Base-by-base conservation (phyloP, 2,888 invertebrate genomes). In the Andrena dorsata region DNA sequence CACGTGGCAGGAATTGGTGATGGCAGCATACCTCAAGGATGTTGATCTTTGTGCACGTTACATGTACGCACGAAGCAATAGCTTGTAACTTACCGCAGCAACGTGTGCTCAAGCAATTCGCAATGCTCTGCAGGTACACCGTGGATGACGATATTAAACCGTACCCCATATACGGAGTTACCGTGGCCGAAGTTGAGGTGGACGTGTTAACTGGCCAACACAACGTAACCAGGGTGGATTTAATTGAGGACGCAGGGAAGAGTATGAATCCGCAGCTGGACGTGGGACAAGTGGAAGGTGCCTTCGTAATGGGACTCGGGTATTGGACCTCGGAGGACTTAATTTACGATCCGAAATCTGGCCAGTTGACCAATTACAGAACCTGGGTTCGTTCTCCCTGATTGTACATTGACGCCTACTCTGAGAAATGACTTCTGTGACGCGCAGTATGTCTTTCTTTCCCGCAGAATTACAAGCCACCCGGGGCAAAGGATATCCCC, bases 181-280 rank as follows among this genome's bases (percentile, higher is more conserved):
- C 95, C 7, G 95, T 96, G 1, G 93, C 96, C 2, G 98, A 98
- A 93, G 95, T 97, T 0, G 97, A 97, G 93, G 93, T 98, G 0
- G 98, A 98, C 92, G 94, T 97, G 16, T 94, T 98, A 32, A 97
- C 97, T 0, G 98, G 98, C 8, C 96, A 97, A 91, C 96, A 96
- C 90, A 94, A 96, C 85, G 93, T 97, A 4, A 93, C 91, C 16
- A 95, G 97, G 84, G 96, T 96, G 0, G 97, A 97, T 92, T 93
- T 97, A 60, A 92, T 97, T 8, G 97, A 97, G 92, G 97, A 97
- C 90, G 95, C 95, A 16, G 97, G 97, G 6, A 95, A 96, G 86
- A 97, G 96, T 92, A 93, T 97, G 80, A 97, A 95, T 93, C 97
- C 97, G 13, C 94, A 95, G 89, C 95, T 97, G 65, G 97, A 97